Evolutionary conservation across 2,888 invertebrate genomes (phyloP).

Genomic region (Ashinkailepas kermadecensis): DNA sequence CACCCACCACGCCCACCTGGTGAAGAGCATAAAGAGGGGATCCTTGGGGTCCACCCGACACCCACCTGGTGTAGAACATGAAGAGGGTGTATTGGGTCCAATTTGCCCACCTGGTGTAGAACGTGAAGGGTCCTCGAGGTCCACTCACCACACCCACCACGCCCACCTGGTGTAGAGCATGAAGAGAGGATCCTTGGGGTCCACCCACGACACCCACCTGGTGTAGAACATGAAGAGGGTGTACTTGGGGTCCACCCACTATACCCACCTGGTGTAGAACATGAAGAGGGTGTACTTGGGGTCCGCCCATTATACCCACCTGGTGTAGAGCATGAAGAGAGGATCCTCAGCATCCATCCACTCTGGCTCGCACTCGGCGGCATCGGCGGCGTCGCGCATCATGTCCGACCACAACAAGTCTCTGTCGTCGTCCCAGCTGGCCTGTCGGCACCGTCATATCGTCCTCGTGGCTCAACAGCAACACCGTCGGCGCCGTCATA

Average conservation of each 20-base stretch:
- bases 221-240: no score
- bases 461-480: constrained; percentile 40
- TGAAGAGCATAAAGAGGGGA: constrained; percentile 95
- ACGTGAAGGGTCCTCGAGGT: no score
- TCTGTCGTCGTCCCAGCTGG: constrained; percentile 58
- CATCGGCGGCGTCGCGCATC: constrained; percentile 70
- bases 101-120: no score
- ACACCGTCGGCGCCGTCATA: constrained; percentile 40
- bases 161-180: no score
- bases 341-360: constrained; percentile 97
- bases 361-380: constrained; percentile 77
- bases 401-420: constrained; percentile 92
- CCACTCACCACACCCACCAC: no score
- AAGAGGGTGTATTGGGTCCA: no score
- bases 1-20: constrained; percentile 63
- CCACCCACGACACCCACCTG: no score
- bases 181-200: no score
- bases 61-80: no score
- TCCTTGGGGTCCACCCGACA: constrained; percentile 51
- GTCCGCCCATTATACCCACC: constrained; percentile 45
- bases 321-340: constrained; percentile 94
- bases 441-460: constrained; percentile 42
- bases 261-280: no score
- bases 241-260: no score
- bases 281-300: no score